A percentile compares a stretch with the other conserved stretches of the same genome.
phyloP scores from a whole-genome alignment of 2,888 invertebrate genomes.

The Pantelozetes paolii region DNA sequence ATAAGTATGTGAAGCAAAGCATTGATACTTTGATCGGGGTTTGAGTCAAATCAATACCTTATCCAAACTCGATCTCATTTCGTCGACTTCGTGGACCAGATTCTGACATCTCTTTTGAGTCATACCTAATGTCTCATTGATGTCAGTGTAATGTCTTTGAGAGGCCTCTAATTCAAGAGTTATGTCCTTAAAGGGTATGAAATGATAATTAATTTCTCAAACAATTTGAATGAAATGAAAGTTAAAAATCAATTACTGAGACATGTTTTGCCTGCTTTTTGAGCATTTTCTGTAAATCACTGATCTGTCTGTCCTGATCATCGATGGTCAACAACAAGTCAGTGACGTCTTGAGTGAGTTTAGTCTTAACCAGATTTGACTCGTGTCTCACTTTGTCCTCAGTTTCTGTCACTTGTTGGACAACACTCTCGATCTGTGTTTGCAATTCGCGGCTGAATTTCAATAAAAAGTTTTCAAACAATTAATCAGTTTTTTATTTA shows the following conservation, averaged over 20 bases:
- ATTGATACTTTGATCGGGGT: too few relatives aligned
- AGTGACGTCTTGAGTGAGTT: conserved; percentile 28
- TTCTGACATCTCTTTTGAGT: conserved; percentile 10
- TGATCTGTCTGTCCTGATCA: conserved; percentile 38
- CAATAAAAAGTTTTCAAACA: too few relatives aligned
- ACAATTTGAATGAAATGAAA: neutral
- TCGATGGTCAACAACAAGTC: conserved; percentile 37
- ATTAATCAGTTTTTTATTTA: too few relatives aligned
- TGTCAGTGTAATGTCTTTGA: conserved; percentile 35
- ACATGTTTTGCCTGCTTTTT: conserved; percentile 39
- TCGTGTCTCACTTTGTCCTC: conserved; percentile 33
- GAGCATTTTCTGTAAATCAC: conserved; percentile 35
- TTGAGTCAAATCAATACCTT: conserved; percentile 22
- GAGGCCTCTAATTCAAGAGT: conserved; percentile 40
- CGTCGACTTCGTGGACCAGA: conserved; percentile 36
- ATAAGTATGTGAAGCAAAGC: too few relatives aligned
- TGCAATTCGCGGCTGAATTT: conserved; percentile 34
- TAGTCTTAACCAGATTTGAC: neutral
- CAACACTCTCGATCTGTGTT: conserved; percentile 13
- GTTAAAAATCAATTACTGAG: conserved; percentile 3
- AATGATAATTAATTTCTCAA: neutral
- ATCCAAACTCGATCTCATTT: conserved; percentile 31
- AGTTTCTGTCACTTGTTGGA: conserved; percentile 7
- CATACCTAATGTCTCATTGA: conserved; percentile 4
- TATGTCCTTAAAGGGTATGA: conserved; percentile 35